Evolutionary conservation across 1,140 invertebrate genomes (phyloP).

Genomic region (Phortica variegata): DNA sequence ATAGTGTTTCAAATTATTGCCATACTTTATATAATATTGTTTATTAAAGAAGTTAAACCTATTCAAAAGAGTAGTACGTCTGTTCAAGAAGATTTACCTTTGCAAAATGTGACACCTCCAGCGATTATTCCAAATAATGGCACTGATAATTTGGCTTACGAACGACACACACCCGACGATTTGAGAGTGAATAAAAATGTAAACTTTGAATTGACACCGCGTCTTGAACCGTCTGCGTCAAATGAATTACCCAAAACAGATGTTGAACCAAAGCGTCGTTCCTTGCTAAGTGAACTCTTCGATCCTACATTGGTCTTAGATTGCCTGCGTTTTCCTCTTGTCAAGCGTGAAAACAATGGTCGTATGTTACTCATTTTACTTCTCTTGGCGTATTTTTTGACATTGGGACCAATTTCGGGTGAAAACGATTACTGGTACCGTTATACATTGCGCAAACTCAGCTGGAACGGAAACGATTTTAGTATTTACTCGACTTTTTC

Average conservation of each 20-base stretch:
- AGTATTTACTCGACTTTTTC: conserved; percentile 42
- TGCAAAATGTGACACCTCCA: conserved; percentile 1
- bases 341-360: conserved; percentile 44
- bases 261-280: conserved; percentile 10
- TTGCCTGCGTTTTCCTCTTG: conserved; percentile 39
- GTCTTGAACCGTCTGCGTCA: conserved; percentile 26
- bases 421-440: conserved; percentile 51
- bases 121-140: conserved; percentile 17
- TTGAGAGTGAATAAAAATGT: conserved; percentile 37
- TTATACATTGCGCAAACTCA: conserved; percentile 43
- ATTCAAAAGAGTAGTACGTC: conserved; percentile 6
- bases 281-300: conserved; percentile 40
- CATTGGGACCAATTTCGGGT: conserved; percentile 39
- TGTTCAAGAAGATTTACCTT: not conserved
- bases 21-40: conserved; percentile 47
- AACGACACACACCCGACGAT: conserved; percentile 16
- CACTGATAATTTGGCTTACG: conserved; percentile 44
- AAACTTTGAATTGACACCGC: conserved; percentile 38
- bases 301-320: conserved; percentile 49
- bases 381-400: conserved; percentile 44
- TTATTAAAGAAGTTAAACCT: conserved; percentile 44
- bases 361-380: conserved; percentile 40
- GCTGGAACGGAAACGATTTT: conserved; percentile 53
- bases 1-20: conserved; percentile 43
- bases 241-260: conserved; percentile 6